These are phyloP conservation scores for Thereva unica DNA, from an alignment of 2,888 invertebrate species.

Conservation along the genomic window DNA sequence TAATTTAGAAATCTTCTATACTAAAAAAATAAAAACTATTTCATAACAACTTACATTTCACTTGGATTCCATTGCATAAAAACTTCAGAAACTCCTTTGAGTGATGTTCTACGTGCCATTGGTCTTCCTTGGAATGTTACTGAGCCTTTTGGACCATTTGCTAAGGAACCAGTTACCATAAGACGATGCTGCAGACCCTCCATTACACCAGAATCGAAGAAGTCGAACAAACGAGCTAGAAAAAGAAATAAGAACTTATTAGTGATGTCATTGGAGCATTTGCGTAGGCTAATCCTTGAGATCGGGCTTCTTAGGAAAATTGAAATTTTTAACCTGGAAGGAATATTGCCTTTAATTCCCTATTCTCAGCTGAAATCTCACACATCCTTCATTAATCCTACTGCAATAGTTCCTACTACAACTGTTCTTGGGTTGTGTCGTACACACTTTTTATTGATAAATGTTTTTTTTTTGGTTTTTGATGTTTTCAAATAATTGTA, in stretches of 20 bases:
- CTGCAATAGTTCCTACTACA: no score
- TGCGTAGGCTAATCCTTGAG: not conserved
- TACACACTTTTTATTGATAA: no score
- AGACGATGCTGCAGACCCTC: constrained; percentile 86
- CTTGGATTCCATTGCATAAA: constrained; percentile 82
- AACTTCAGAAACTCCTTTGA: constrained; percentile 70
- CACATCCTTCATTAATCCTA: no score
- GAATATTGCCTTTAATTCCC: not conserved
- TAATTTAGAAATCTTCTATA: no score
- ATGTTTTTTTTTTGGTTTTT: no score
- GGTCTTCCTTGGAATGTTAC: constrained; percentile 73
- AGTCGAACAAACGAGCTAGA: constrained; percentile 91
- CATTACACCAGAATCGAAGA: constrained; percentile 91
- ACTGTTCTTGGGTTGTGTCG: no score
- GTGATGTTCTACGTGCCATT: constrained; percentile 68
- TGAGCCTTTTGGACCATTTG: constrained; percentile 67
- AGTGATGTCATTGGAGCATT: constrained; percentile 4
- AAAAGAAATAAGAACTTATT: constrained; percentile 35
- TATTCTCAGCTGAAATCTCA: no score
- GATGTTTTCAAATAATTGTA: no score
- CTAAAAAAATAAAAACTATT: no score
- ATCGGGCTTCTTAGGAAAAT: constrained; percentile 4
- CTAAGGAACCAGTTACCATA: constrained; percentile 67
- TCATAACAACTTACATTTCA: constrained; percentile 75
- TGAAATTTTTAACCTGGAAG: constrained; percentile 27